phyloP scores from a whole-genome alignment of 2,888 invertebrate genomes.

The Orchesellides sinensis region DNA sequence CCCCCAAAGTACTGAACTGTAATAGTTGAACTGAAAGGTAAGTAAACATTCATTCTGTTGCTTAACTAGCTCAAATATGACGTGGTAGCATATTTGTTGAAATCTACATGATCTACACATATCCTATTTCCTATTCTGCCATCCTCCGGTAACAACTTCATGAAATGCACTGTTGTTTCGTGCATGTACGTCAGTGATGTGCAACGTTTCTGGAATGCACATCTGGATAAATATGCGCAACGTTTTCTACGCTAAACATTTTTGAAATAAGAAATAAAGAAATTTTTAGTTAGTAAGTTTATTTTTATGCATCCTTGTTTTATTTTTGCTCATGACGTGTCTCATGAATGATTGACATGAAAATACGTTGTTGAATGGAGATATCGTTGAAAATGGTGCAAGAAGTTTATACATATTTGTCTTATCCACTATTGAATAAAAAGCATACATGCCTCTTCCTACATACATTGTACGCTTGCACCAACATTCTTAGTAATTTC shows the following conservation, averaged over 20 bases:
- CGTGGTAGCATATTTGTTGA: not conserved
- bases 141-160: constrained; percentile 21
- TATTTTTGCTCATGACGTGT: constrained; percentile 26
- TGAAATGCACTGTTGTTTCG: not conserved
- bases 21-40: constrained; percentile 27
- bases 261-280: constrained; percentile 13
- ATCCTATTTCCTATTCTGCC: not conserved
- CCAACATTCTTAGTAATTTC: no score
- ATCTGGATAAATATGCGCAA: not conserved
- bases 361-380: not conserved
- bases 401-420: no score
- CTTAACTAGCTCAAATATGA: not conserved
- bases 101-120: not conserved
- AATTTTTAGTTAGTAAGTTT: not conserved
- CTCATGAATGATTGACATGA: not conserved
- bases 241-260: not conserved
- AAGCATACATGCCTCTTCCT: no score
- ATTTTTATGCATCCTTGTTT: constrained; percentile 28
- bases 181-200: not conserved
- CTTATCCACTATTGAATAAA: no score
- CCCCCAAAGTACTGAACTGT: not conserved
- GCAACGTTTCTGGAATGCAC: not conserved
- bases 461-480: no score
- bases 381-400: no score
- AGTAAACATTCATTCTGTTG: constrained; percentile 11